These are phyloP conservation scores for Carollia perspicillata DNA, from an alignment of 2,113 vertebrate species.

Conservation along the genomic window DNA sequence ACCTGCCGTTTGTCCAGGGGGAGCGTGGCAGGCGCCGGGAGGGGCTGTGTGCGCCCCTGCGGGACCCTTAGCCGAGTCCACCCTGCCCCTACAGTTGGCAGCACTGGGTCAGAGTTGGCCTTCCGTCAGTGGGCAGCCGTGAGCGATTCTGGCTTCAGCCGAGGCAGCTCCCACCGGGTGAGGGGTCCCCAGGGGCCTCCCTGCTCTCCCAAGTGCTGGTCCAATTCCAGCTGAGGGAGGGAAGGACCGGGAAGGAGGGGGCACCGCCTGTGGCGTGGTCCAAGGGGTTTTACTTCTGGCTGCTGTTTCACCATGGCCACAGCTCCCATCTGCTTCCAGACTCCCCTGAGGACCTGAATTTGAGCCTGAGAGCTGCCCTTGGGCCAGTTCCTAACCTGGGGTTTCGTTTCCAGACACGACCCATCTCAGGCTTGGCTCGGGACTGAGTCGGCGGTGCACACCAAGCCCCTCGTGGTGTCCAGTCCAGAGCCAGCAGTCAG, in stretches of 20 bases:
- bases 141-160: fast-evolving
- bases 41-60: background rate
- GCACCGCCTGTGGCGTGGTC: fast-evolving
- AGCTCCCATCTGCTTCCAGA: fast-evolving
- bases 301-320: background rate
- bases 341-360: background rate
- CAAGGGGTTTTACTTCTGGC: too few species aligned
- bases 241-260: fast-evolving
- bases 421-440: fast-evolving
- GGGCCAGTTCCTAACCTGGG: fast-evolving
- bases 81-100: fast-evolving
- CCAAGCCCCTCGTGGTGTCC: fast-evolving
- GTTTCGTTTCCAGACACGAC: background rate
- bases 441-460: fast-evolving
- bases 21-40: fast-evolving
- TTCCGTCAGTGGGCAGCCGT: fast-evolving
- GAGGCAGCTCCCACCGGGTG: fast-evolving
- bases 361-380: fast-evolving
- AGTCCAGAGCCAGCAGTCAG: fast-evolving
- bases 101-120: background rate
- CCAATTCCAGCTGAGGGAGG: fast-evolving
- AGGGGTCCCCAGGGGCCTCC: background rate
- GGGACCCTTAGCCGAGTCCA: background rate
- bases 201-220: fast-evolving
- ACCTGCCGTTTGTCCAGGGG: background rate